Evolutionary conservation across 2,113 vertebrate genomes (phyloP).

Genomic region (Orcinus orca): DNA sequence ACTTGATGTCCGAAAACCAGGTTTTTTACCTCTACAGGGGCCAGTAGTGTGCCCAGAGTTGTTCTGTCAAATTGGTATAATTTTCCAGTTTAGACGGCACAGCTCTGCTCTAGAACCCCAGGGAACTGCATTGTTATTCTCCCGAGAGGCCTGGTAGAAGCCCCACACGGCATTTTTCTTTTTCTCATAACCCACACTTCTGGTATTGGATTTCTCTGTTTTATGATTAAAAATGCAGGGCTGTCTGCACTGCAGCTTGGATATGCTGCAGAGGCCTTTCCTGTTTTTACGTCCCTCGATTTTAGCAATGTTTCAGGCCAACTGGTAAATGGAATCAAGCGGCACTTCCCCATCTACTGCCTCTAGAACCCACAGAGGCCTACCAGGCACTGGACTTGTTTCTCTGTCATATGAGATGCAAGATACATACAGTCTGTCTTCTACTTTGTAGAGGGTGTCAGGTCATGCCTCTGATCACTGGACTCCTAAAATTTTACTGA

Average conservation of each 20-base stretch:
- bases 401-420: not conserved
- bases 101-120: not conserved
- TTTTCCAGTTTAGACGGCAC: not conserved
- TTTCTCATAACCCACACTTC: not conserved
- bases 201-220: not conserved
- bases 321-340: not conserved
- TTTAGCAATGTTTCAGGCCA: not conserved
- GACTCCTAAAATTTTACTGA: not conserved
- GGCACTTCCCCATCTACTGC: not conserved
- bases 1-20: not conserved
- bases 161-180: too few species aligned
- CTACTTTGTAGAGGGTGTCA: not conserved
- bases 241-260: not conserved
- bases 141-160: not conserved
- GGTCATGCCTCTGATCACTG: not conserved
- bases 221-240: not conserved
- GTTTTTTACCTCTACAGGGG: not conserved
- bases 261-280: not conserved
- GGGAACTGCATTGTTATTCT: not conserved
- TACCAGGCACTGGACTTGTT: not conserved
- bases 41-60: not conserved
- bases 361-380: not conserved
- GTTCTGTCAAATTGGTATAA: not conserved
- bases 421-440: not conserved
- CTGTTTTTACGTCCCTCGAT: not conserved